phyloP scores from a whole-genome alignment of 2,113 vertebrate genomes.

The Fulica atra region DNA sequence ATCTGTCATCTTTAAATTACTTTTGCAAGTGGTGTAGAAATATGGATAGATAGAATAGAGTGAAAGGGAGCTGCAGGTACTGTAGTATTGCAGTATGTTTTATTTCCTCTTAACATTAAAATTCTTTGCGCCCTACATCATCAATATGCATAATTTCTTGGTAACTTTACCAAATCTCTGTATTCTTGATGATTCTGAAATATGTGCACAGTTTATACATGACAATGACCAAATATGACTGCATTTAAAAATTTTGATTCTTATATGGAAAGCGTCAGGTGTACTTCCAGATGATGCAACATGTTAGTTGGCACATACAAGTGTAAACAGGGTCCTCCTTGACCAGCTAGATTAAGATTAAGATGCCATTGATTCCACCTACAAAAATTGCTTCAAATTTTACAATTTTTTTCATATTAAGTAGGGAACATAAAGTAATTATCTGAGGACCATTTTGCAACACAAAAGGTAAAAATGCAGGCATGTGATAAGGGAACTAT shows the following conservation, averaged over 20 bases:
- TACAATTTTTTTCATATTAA: neutral
- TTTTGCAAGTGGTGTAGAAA: neutral
- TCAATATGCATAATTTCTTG: neutral
- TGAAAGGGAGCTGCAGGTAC: neutral
- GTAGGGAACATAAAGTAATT: neutral
- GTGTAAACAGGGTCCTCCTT: neutral
- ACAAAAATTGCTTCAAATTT: neutral
- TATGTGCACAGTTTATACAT: neutral
- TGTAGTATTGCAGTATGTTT: neutral
- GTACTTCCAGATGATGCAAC: neutral
- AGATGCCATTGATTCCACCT: neutral
- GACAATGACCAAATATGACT: neutral
- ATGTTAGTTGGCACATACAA: neutral
- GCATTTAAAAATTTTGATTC: neutral
- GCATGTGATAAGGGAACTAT: neutral
- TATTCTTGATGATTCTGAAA: neutral
- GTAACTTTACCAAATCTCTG: neutral
- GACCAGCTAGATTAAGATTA: neutral
- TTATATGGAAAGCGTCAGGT: neutral
- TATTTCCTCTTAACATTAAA: neutral
- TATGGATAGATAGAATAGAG: neutral
- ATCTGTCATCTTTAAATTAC: conserved; percentile 40
- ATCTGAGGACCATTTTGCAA: neutral
- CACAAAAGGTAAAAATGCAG: neutral
- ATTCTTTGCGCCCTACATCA: neutral